These are phyloP conservation scores for Prosapia bicincta DNA, from an alignment of 2,888 invertebrate genomes.

Conservation along the genomic window DNA sequence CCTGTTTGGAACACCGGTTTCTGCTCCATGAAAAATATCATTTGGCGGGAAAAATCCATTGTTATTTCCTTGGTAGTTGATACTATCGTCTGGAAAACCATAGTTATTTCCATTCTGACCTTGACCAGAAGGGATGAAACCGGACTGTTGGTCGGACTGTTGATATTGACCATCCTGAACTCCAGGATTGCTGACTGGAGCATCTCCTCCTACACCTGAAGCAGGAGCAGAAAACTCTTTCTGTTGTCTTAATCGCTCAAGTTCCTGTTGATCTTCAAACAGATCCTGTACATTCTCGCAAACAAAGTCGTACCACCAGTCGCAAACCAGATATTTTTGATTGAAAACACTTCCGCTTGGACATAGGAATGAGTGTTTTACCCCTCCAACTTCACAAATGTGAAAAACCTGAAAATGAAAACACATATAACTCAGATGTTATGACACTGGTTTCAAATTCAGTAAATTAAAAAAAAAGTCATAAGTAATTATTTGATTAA, in stretches of 20 bases:
- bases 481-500: too few species aligned
- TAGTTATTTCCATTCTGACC: background rate
- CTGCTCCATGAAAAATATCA: constrained; percentile 26
- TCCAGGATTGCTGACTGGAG: background rate
- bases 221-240: background rate
- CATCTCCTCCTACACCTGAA: background rate
- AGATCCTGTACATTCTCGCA: constrained; percentile 42
- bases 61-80: constrained; percentile 1
- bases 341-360: constrained; percentile 56
- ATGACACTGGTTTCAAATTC: too few species aligned
- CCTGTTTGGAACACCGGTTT: constrained; percentile 25
- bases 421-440: too few species aligned
- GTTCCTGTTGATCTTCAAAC: constrained; percentile 4
- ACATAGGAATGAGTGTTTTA: constrained; percentile 52
- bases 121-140: background rate
- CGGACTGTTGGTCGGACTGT: background rate
- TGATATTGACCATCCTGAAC: background rate
- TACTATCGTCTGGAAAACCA: background rate
- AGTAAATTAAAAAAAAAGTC: too few species aligned
- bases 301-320: constrained; percentile 56
- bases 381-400: constrained; percentile 49
- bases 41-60: constrained; percentile 10
- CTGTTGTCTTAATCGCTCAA: background rate
- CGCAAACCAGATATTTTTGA: constrained; percentile 53
- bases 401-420: constrained; percentile 52